Base-by-base conservation (phyloP, 2,113 vertebrate genomes). In the Alosa alosa region DNA sequence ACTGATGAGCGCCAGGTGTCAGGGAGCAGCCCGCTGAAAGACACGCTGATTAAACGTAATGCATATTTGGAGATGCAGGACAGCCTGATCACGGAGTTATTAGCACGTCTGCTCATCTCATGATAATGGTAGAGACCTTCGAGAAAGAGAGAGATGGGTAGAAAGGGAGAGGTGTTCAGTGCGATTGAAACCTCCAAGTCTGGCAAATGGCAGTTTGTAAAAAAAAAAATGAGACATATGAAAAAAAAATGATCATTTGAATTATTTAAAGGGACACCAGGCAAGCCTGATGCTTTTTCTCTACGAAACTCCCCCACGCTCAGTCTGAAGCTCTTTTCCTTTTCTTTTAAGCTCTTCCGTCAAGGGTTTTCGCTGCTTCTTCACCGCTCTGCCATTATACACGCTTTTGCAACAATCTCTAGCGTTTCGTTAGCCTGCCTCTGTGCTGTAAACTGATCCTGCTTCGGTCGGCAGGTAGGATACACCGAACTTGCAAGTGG, bases 11-110 rank as follows among this genome's bases (percentile, higher is more conserved):
- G 13, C 11, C 2, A 11, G 36, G 72, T 39, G 72, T 39, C 72
- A 78, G 72, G 72, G 72, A 13, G 25, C 13, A 36, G 72, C 10
- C 72, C 72, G 11, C 72, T 78, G 72, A 78, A 78, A 78, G 72
- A 78, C 11, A 13, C 36, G 39, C 72, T 78, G 72, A 78, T 78
- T 78, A 36, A 78, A 78, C 15, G 31, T 78, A 78, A 78, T 78
- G 72, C 39, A 11, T 78, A 31, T 78, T 78, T 41, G 72, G 72
- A 78, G 72, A 78, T 78, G 72, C 72, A 78, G 31, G 72, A 17
- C 31, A 41, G 31, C 4, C 31, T 39, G 39, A 39, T 78, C 31
- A 78, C 13, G 31, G 31, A 17, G 31, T 78, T 15, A 78, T 78
- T 78, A 78, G 9, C 72, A 78, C 11, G 72, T 39, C 72, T 41